Evolutionary conservation across 2,888 invertebrate species (phyloP), one percentile per base, ranked within the genome.

Genomic region (Nemoura dubitans): DNA sequence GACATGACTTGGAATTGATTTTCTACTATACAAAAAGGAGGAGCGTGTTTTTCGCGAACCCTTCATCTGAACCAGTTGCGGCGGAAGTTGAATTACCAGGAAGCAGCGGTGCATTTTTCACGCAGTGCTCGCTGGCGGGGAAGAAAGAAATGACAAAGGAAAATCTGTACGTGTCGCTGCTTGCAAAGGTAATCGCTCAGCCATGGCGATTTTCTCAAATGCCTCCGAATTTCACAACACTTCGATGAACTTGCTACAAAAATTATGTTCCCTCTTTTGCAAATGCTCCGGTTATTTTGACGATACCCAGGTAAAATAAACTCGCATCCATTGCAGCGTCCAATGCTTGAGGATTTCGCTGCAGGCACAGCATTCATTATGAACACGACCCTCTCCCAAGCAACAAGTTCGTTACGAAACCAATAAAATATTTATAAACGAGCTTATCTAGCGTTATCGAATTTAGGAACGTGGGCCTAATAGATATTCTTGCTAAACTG

Each of bases 401-500:
- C 59, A 59, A 59, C 59, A 59, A 59, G 83, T 83, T 83, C 30
- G 30, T 83, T 42, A 43, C 14, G 42, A 42, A 42, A 42, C 36
- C 83, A 59, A 76, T 59, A 27, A 25, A 84, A 84, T 84, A 84
- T 84, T 59, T 83, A 83, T 83, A 43, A 83, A 43, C 43, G 26
- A 43, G 83, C 59, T 83, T 84, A 84, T 76, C 84, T 43, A 84
- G 59, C 29, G 28, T 84, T 84, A 43, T 59, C 27, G 59, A 84
- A 59, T 76, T 27, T 84, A 59, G 59, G 28, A 43, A 27, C 59
- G 59, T 84, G 25, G 76, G n/a, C 28, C 59, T 43, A 76, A 29
- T 76, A 84, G 84, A 27, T 43, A 26, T 84, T 59, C 59, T 84
- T 84, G 84, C 28, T 76, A 59, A 29, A 16, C 27, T 28, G 29